Conservation (phyloP, 2,888 invertebrate genomes). For the Pocota personata region DNA sequence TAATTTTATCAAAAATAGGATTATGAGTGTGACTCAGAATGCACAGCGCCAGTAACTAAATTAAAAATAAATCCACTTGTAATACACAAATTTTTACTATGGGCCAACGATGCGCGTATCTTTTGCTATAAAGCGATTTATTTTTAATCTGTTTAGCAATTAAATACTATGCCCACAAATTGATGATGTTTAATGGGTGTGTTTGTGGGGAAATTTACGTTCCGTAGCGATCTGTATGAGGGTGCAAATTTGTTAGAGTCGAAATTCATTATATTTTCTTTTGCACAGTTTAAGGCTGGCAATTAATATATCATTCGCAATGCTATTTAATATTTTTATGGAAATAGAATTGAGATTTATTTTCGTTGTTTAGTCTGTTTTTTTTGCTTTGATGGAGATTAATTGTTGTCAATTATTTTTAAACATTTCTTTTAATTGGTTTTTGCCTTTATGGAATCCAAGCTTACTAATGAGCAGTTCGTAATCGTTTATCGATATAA, state of each 20-base stretch:
- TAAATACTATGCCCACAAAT: constrained; percentile 2
- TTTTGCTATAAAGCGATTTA: neutral
- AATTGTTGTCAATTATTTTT: neutral
- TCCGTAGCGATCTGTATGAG: neutral
- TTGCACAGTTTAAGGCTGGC: neutral
- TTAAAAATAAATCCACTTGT: constrained; percentile 11
- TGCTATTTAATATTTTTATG: neutral
- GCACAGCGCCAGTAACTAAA: neutral
- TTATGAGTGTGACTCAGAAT: neutral
- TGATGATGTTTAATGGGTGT: neutral
- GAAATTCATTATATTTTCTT: constrained; percentile 15
- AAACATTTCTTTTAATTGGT: neutral
- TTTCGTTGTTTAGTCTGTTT: neutral
- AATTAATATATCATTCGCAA: constrained; percentile 17
- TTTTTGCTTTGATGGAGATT: neutral
- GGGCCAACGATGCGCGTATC: neutral
- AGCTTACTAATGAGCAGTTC: neutral
- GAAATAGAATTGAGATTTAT: neutral
- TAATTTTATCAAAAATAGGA: neutral
- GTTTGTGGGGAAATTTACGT: neutral
- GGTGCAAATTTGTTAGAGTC: constrained; percentile 32
- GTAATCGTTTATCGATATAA: neutral
- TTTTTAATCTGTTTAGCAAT: constrained; percentile 9
- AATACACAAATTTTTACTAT: neutral
- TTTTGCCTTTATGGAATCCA: neutral